These are phyloP conservation scores for Nephila pilipes DNA, from an alignment of 1,140 invertebrate genomes.

Conservation along the genomic window DNA sequence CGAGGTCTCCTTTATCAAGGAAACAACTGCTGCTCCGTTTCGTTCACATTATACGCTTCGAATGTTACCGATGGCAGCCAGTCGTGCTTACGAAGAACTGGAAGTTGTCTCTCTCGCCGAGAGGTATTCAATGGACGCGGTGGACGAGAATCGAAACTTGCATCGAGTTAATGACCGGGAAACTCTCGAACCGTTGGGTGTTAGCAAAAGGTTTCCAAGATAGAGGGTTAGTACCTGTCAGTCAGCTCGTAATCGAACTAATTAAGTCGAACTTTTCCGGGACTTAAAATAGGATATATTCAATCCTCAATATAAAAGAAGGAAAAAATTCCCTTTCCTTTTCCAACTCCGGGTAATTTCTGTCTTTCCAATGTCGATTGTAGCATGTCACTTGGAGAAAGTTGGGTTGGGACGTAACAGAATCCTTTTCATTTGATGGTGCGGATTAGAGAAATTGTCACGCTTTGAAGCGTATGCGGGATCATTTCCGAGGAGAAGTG, in stretches of 20 bases:
- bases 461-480: background rate
- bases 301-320: slow-evolving; percentile 27
- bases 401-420: background rate
- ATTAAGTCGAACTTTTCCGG: slow-evolving; percentile 62
- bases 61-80: slow-evolving; percentile 39
- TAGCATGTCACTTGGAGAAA: slow-evolving; percentile 40
- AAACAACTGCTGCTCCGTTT: slow-evolving; percentile 64
- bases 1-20: slow-evolving; percentile 51
- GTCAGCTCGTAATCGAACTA: slow-evolving; percentile 72
- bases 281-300: background rate
- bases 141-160: slow-evolving; percentile 65
- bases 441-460: slow-evolving; percentile 64
- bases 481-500: slow-evolving; percentile 9
- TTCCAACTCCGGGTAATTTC: background rate
- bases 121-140: slow-evolving; percentile 61
- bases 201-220: slow-evolving; percentile 35
- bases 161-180: slow-evolving; percentile 64
- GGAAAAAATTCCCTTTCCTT: background rate
- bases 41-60: slow-evolving; percentile 42
- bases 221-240: slow-evolving; percentile 63
- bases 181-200: slow-evolving; percentile 52
- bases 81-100: slow-evolving; percentile 60
- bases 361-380: slow-evolving; percentile 59
- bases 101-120: slow-evolving; percentile 48
- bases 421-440: slow-evolving; percentile 48